Evolutionary conservation across 1,140 invertebrate genomes (phyloP).

Genomic region (Tribolium castaneum): DNA sequence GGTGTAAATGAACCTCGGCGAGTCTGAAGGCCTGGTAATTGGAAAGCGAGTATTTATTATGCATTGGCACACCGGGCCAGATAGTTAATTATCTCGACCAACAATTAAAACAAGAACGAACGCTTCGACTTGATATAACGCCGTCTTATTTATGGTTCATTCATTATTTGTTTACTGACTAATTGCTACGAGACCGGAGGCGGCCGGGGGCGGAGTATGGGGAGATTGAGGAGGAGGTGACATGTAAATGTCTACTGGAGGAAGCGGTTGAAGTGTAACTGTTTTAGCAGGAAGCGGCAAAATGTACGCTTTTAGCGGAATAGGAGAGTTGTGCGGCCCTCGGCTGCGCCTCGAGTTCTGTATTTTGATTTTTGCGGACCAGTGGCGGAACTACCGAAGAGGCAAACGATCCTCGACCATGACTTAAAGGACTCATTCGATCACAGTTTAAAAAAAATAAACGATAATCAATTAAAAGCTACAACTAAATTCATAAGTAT

Average conservation of each 20-base stretch:
- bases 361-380: background rate
- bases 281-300: too few species aligned
- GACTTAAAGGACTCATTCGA: too few species aligned
- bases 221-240: background rate
- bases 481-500: too few species aligned
- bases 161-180: slow-evolving; percentile 59
- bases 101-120: slow-evolving; percentile 53
- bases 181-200: slow-evolving; percentile 53
- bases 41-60: slow-evolving; percentile 59
- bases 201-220: slow-evolving; percentile 19
- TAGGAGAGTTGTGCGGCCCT: too few species aligned
- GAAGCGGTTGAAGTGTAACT: too few species aligned
- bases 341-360: background rate
- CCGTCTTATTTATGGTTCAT: slow-evolving; percentile 57
- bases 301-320: too few species aligned
- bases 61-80: slow-evolving; percentile 54
- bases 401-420: background rate
- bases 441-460: too few species aligned
- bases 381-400: background rate
- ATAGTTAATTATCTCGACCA: slow-evolving; percentile 49
- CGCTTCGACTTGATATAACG: slow-evolving; percentile 48
- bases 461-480: too few species aligned
- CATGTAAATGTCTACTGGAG: background rate
- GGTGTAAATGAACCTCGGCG: slow-evolving; percentile 55
- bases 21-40: slow-evolving; percentile 56